phyloP scores from a whole-genome alignment of 2,888 invertebrate genomes.

The Rhamnusium bicolor region DNA sequence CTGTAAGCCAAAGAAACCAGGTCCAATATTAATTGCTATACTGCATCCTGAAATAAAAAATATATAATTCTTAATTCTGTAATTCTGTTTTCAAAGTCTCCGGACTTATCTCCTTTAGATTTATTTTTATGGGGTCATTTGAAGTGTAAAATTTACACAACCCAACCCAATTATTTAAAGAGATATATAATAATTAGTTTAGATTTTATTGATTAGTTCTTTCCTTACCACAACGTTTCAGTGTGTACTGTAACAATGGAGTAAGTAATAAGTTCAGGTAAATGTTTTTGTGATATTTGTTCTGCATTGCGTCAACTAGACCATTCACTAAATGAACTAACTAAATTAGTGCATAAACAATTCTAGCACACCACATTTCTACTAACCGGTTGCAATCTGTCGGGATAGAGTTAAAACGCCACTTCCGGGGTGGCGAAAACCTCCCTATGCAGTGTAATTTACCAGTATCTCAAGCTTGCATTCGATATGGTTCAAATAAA shows the following conservation, averaged over 20 bases:
- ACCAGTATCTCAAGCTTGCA: slow-evolving; percentile 27
- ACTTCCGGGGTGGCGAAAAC: slow-evolving; percentile 28
- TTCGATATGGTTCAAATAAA: slow-evolving; percentile 27
- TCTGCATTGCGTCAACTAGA: slow-evolving; percentile 35
- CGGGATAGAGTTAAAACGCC: slow-evolving; percentile 24
- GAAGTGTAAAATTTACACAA: too few relatives aligned
- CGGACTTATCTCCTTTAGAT: too few relatives aligned
- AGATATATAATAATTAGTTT: too few relatives aligned
- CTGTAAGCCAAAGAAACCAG: too few relatives aligned
- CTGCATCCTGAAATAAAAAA: too few relatives aligned
- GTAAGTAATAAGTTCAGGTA: neutral
- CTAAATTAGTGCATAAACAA: slow-evolving; percentile 48
- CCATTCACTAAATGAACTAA: slow-evolving; percentile 22
- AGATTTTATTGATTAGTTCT: too few relatives aligned
- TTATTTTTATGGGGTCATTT: too few relatives aligned
- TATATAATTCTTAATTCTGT: too few relatives aligned
- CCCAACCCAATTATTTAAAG: too few relatives aligned
- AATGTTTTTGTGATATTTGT: neutral
- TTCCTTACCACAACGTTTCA: neutral
- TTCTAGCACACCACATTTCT: slow-evolving; percentile 30
- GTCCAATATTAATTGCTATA: too few relatives aligned
- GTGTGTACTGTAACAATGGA: neutral
- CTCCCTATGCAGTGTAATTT: slow-evolving; percentile 3
- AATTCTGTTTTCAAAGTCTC: too few relatives aligned
- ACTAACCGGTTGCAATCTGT: slow-evolving; percentile 26